Evolutionary conservation across 2,113 vertebrate species (phyloP).

Genomic region (Probosciger aterrimus): DNA sequence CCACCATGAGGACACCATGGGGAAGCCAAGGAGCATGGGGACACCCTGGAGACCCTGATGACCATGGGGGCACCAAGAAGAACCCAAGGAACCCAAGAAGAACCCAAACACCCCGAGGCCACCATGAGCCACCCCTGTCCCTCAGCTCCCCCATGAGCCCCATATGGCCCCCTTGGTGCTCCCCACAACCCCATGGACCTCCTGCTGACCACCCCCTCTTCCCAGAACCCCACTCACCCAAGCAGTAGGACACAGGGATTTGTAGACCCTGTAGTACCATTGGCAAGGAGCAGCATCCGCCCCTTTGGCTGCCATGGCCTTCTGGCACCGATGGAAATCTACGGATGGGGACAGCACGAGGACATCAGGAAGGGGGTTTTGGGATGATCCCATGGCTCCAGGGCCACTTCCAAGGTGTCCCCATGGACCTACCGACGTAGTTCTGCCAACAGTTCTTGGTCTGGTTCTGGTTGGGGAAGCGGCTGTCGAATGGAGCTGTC

Average conservation of each 20-base stretch:
- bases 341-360: neutral
- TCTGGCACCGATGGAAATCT: neutral
- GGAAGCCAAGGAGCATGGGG: no score
- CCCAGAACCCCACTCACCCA: neutral
- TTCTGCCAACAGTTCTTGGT: neutral
- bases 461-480: neutral
- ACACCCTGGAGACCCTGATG: no score
- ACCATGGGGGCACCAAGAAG: neutral
- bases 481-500: neutral
- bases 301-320: neutral
- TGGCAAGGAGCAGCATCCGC: neutral
- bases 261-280: neutral
- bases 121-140: no score
- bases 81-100: no score
- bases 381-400: no score
- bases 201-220: no score
- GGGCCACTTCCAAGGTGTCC: rapidly evolving
- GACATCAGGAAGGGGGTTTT: neutral
- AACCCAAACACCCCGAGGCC: no score
- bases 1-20: neutral
- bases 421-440: neutral
- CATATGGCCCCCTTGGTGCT: no score
- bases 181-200: no score
- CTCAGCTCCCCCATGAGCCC: no score
- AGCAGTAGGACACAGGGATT: neutral